Conservation (phyloP, 2,113 vertebrate genomes). For the Suncus etruscus region DNA sequence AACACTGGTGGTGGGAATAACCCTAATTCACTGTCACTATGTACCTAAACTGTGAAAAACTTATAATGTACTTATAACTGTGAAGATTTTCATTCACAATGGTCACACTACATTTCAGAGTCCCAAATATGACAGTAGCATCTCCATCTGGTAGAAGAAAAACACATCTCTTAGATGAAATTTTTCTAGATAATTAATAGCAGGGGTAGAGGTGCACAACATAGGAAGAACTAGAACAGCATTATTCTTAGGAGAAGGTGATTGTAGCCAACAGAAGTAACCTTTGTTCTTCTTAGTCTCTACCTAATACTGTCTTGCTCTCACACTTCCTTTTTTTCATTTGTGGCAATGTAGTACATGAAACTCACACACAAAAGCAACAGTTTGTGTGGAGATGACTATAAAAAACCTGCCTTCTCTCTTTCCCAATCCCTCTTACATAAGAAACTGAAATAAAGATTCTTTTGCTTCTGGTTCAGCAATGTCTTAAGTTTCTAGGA, state of each 20-base stretch:
- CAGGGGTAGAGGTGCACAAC: not conserved
- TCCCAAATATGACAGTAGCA: not conserved
- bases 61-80: too few relatives aligned
- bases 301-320: not conserved
- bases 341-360: not conserved
- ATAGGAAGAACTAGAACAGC: not conserved
- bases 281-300: not conserved
- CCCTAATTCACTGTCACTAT: too few relatives aligned
- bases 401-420: not conserved
- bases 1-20: too few relatives aligned
- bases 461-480: not conserved
- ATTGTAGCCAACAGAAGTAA: fast-evolving
- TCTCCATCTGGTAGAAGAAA: not conserved
- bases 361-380: not conserved
- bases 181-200: not conserved
- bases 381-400: not conserved
- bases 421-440: too few relatives aligned
- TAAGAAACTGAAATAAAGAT: not conserved
- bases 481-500: fast-evolving
- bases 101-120: not conserved
- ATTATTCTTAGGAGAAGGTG: not conserved
- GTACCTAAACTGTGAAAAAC: too few relatives aligned
- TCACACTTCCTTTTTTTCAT: not conserved
- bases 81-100: too few relatives aligned
- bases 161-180: not conserved